Conservation (phyloP, 2,888 invertebrate genomes). For the Caenorhabditis sp. region DNA sequence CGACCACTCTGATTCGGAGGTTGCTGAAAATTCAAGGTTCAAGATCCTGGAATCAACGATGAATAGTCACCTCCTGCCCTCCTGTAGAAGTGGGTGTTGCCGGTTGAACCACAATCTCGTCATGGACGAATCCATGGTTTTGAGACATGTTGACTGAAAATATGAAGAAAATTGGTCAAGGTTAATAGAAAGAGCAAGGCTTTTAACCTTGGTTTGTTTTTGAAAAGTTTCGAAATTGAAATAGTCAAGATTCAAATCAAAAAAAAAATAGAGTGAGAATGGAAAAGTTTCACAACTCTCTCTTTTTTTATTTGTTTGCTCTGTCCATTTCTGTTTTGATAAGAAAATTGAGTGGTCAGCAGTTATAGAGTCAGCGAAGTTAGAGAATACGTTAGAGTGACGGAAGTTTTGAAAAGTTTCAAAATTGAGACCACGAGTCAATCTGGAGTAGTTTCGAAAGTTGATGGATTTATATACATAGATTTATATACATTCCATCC, state of each 20-base stretch:
- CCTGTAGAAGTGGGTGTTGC: slow-evolving; percentile 11
- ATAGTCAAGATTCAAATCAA: neutral
- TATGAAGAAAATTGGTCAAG: neutral
- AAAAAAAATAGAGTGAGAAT: neutral
- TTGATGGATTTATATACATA: no score
- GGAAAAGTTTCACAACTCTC: slow-evolving; percentile 25
- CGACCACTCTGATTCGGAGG: neutral
- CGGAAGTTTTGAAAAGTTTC: neutral
- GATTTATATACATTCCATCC: no score
- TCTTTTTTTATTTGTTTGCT: slow-evolving; percentile 26
- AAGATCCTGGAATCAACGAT: neutral
- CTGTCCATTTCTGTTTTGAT: slow-evolving; percentile 15
- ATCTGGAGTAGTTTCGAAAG: no score
- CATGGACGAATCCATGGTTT: slow-evolving; percentile 57
- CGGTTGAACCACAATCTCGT: slow-evolving; percentile 19
- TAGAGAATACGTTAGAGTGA: neutral
- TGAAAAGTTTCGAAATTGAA: slow-evolving; percentile 7
- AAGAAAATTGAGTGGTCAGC: slow-evolving; percentile 24
- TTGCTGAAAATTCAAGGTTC: neutral
- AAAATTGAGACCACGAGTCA: neutral
- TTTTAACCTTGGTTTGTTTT: neutral
- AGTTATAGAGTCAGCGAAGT: neutral
- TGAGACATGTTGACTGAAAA: slow-evolving; percentile 28
- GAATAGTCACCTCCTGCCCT: neutral
- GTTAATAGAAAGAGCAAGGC: neutral